Evolutionary conservation across 2,888 invertebrate species (phyloP), one percentile per base, ranked within the genome.

Genomic region (Noctua comes): DNA sequence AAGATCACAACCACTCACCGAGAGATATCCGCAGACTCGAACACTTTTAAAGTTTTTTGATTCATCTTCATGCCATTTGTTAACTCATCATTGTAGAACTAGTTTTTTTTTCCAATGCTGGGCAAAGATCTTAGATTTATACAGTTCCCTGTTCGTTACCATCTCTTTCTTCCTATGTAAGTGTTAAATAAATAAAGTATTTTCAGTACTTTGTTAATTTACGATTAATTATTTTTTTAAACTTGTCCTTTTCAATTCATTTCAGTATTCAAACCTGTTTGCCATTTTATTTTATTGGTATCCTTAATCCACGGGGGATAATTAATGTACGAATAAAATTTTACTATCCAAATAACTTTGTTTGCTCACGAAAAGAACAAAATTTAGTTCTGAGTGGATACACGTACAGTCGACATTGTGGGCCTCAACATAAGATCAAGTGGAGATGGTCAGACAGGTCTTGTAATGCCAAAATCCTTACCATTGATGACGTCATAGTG

Each of bases 391-490:
- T 90, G 0, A 90, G 91, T 66, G 89, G 89, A 1, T 91, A 88
- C 59, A 85, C 87, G 0, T 93, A 81, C 59, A 83, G 78, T 21
- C 88, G 86, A 59, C 90, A 92, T 75, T 80, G 31, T 31, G 87
- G 82, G 0, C 86, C 88, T 1, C 65, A 82, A 59, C 18, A 69
- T 0, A 93, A 92, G 43, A 87, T 82, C 21, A 89, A 92, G 65
- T 93, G 93, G 93, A 88, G 93, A 11, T 93, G 93, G 66, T 81
- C 90, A 0, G 73, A 79, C 0, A 80, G 92, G 27, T 72, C 76
- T 0, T 93, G 93, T 70, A 88, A 90, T 0, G 91, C 93, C 7
- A 90, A 92, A 64, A 77, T 92, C 0, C 91, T 92, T 68, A 93
- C 93, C 0, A 31, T 90, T 4, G 79, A 86, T 27, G 72, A 77